A percentile compares a stretch with the other conserved stretches of the same genome.
phyloP scores from a whole-genome alignment of 1,140 invertebrate species.

The Drusus annulatus region DNA sequence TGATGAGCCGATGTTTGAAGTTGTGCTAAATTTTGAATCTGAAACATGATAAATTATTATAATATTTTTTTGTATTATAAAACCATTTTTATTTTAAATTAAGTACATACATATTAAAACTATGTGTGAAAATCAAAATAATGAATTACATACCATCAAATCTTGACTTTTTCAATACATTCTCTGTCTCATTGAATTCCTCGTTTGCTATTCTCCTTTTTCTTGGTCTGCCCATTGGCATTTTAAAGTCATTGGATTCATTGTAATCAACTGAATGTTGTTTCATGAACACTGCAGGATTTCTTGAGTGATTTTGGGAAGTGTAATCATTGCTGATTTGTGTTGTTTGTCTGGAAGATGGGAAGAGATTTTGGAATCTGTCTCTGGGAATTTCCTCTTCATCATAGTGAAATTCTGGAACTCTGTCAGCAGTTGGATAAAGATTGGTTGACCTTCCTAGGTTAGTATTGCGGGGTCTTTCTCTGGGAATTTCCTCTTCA shows the following conservation, averaged over 20 bases:
- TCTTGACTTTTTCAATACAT: neutral
- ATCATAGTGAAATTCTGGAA: neutral
- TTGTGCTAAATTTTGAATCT: conserved; percentile 18
- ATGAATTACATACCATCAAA: conserved; percentile 11
- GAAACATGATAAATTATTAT: neutral
- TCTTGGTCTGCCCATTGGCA: neutral
- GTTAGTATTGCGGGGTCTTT: neutral
- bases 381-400: neutral
- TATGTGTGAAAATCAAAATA: neutral
- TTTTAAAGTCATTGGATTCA: conserved; percentile 8
- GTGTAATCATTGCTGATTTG: neutral
- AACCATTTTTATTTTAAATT: neutral
- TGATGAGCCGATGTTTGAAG: neutral
- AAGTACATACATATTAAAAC: neutral
- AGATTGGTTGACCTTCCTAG: too few species aligned
- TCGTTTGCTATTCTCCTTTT: conserved; percentile 10
- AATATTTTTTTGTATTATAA: neutral
- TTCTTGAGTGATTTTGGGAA: neutral
- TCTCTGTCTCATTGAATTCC: neutral
- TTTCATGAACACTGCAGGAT: neutral
- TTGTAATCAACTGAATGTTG: neutral
- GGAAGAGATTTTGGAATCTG: neutral
- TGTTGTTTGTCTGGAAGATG: neutral
- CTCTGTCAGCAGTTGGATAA: neutral
- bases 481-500: neutral